These are phyloP conservation scores for Desoria tigrina DNA, from an alignment of 2,888 invertebrate genomes.

Conservation along the genomic window DNA sequence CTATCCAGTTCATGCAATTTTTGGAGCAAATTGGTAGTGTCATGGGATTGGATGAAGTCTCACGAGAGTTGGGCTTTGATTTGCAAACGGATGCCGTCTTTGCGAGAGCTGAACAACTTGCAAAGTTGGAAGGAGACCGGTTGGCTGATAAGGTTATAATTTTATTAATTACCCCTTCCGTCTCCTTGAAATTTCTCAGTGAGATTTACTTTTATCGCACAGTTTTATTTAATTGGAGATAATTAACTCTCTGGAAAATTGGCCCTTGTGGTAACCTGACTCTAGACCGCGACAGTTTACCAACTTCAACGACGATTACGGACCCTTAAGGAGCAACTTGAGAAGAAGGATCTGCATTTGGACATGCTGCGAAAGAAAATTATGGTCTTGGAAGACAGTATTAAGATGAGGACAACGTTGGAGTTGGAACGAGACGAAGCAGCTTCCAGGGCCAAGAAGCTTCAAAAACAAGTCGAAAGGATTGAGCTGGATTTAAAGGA, in stretches of 20 bases:
- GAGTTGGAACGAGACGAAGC: constrained; percentile 52
- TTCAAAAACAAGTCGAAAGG: constrained; percentile 80
- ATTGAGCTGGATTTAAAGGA: constrained; percentile 77
- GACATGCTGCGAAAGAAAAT: constrained; percentile 85
- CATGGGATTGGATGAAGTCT: constrained; percentile 81
- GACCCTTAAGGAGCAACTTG: constrained; percentile 83
- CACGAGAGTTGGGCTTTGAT: constrained; percentile 76
- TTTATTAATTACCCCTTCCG: too few relatives aligned
- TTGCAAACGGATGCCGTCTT: constrained; percentile 80
- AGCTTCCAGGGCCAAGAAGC: constrained; percentile 70
- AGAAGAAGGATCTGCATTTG: constrained; percentile 86
- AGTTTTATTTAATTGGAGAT: too few relatives aligned
- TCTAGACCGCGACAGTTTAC: constrained; percentile 81
- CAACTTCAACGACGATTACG: constrained; percentile 84
- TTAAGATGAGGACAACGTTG: constrained; percentile 57
- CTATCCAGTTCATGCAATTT: constrained; percentile 68
- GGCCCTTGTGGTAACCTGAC: background rate
- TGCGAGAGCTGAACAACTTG: constrained; percentile 80
- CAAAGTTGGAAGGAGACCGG: constrained; percentile 77
- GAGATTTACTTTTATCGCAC: too few relatives aligned
- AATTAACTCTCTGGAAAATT: too few relatives aligned
- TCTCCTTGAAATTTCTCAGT: too few relatives aligned
- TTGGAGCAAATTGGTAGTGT: constrained; percentile 79
- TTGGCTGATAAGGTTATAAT: constrained; percentile 74
- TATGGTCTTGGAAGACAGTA: constrained; percentile 76